Evolutionary conservation across 1,140 invertebrate genomes (phyloP).

Genomic region (Zaprionus gabonicus): DNA sequence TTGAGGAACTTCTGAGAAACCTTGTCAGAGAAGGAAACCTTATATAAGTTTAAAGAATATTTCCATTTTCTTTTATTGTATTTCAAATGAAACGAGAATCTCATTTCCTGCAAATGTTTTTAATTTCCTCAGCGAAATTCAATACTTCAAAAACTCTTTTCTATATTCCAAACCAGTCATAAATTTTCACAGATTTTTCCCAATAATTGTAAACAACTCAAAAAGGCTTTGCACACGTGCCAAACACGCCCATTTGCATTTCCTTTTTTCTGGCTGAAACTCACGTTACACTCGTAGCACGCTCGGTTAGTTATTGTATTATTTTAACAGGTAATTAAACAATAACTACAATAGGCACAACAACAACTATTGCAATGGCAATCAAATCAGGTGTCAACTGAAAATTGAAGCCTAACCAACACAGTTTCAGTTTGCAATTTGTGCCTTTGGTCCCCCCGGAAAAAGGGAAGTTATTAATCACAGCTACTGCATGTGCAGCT

Average conservation of each 20-base stretch:
- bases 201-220: neutral
- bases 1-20: neutral
- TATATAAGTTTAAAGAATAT: neutral
- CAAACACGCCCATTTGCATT: neutral
- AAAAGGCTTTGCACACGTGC: neutral
- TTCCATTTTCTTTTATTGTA: neutral
- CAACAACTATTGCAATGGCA: neutral
- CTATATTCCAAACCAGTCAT: neutral
- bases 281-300: neutral
- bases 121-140: neutral
- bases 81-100: neutral
- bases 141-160: neutral
- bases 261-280: neutral
- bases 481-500: constrained; percentile 60
- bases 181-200: neutral
- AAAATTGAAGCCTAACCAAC: constrained; percentile 26
- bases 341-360: neutral
- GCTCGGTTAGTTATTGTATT: constrained; percentile 12
- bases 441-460: neutral
- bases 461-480: constrained; percentile 71
- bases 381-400: constrained; percentile 42
- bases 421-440: constrained; percentile 24
- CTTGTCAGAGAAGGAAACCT: neutral
- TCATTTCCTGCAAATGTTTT: neutral
- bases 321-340: constrained; percentile 24